phyloP scores from a whole-genome alignment of 2,113 vertebrate genomes.

The Falco punctatus region DNA sequence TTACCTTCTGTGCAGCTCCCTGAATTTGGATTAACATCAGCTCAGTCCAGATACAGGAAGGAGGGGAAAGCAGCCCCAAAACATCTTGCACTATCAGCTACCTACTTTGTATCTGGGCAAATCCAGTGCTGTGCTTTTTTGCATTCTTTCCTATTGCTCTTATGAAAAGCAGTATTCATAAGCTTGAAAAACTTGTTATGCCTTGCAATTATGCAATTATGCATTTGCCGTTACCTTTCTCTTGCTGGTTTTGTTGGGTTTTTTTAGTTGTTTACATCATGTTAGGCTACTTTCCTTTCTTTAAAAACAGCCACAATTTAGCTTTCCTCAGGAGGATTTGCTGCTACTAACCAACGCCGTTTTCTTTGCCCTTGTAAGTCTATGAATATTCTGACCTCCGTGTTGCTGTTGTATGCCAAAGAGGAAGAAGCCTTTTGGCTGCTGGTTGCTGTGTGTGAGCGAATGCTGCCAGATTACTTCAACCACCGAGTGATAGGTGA shows the following conservation, averaged over 20 bases:
- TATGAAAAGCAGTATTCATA: background rate
- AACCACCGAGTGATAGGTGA: constrained; percentile 94
- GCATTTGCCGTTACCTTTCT: background rate
- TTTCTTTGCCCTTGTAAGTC: constrained; percentile 78
- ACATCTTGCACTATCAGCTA: background rate
- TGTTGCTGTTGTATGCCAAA: constrained; percentile 91
- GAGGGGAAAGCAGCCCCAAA: background rate
- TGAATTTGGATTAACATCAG: background rate
- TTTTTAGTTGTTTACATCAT: background rate
- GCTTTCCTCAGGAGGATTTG: background rate
- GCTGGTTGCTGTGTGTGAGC: constrained; percentile 93
- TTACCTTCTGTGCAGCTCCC: background rate
- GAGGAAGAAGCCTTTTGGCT: constrained; percentile 98
- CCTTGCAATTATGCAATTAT: background rate
- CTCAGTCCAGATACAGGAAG: background rate
- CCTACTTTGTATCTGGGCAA: background rate
- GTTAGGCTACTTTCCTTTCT: background rate
- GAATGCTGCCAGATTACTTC: constrained; percentile 97
- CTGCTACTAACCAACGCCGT: background rate
- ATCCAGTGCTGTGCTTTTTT: background rate
- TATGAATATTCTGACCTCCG: constrained; percentile 97
- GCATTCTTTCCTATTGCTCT: background rate
- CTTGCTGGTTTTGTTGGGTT: background rate
- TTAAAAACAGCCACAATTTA: background rate
- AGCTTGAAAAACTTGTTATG: background rate